phyloP scores from a whole-genome alignment of 2,888 invertebrate species.

The Orthosia gothica region DNA sequence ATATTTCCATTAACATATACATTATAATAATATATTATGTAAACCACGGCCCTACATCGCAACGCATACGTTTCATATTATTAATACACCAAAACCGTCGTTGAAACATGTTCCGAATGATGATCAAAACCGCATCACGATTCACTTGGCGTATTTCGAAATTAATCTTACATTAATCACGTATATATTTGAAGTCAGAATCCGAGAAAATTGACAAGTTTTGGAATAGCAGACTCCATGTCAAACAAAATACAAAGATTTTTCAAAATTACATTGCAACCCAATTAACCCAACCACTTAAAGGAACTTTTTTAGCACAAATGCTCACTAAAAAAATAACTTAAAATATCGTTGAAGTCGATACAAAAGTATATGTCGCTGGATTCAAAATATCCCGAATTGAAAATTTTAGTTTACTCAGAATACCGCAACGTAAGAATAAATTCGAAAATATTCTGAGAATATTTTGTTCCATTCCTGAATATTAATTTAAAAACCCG shows the following conservation, averaged over 20 bases:
- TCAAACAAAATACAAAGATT: no score
- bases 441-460: neutral
- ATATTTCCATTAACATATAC: neutral
- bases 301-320: no score
- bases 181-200: neutral
- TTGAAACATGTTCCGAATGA: conserved; percentile 37
- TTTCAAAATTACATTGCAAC: no score
- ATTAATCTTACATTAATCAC: conserved; percentile 31
- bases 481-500: neutral
- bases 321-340: no score
- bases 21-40: conserved; percentile 13
- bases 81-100: conserved; percentile 6
- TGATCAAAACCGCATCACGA: conserved; percentile 28
- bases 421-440: neutral
- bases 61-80: conserved; percentile 12
- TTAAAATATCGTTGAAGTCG: no score
- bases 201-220: no score
- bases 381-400: no score
- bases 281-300: no score
- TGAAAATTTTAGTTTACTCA: neutral
- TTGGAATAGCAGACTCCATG: no score
- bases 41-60: neutral
- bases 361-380: no score
- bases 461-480: neutral
- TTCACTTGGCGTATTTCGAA: neutral